Conservation (phyloP, 2,797 vertebrate species). For the Lophius americanus region DNA sequence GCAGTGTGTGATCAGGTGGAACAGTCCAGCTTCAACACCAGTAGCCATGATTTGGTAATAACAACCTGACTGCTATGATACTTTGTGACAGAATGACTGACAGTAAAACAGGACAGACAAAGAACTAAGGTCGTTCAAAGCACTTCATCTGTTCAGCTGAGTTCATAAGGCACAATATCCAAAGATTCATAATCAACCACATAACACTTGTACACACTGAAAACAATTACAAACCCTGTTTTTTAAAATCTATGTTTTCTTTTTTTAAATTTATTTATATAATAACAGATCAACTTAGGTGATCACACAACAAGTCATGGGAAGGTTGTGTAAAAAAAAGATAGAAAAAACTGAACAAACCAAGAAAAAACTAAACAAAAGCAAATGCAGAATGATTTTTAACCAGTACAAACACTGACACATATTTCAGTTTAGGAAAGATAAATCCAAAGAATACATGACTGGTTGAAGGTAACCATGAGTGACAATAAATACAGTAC, state of each 20-base stretch:
- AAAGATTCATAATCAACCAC: not conserved
- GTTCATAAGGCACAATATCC: constrained; percentile 48
- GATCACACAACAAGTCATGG: constrained; percentile 16
- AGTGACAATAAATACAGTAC: constrained; percentile 49
- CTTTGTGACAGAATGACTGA: not conserved
- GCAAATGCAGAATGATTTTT: constrained; percentile 10
- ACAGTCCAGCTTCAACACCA: not conserved
- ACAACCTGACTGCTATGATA: not conserved
- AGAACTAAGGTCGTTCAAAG: not conserved
- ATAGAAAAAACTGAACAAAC: not conserved
- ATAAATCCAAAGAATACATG: constrained; percentile 23
- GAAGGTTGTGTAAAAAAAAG: constrained; percentile 2
- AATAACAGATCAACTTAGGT: constrained; percentile 60
- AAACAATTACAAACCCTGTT: constrained; percentile 32
- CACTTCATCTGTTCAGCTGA: constrained; percentile 6
- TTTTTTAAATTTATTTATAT: constrained; percentile 51
- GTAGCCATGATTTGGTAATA: not conserved
- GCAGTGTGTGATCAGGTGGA: not conserved
- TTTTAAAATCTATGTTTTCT: constrained; percentile 42
- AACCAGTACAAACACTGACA: constrained; percentile 31
- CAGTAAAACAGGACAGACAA: not conserved
- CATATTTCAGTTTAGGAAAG: constrained; percentile 31
- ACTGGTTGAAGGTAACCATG: constrained; percentile 39
- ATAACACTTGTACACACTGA: constrained; percentile 4
- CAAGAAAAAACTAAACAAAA: not conserved